Percentiles rank a stretch among this genome's conserved stretches.
These are phyloP conservation scores for Atractosteus spatula DNA, from an alignment of 2,113 vertebrate genomes.

Conservation along the genomic window DNA sequence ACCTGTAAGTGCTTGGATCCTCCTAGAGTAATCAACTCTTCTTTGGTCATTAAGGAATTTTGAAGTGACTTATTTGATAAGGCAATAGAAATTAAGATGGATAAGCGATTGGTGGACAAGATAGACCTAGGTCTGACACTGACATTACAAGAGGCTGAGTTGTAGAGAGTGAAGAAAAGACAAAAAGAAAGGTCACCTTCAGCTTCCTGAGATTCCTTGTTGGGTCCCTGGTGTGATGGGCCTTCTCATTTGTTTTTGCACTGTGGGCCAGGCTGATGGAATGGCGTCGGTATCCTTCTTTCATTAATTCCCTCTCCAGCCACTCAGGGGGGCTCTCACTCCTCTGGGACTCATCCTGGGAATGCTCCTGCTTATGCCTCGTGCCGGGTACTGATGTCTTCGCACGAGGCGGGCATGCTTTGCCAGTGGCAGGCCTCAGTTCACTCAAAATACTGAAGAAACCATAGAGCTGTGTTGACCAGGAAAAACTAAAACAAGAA, in stretches of 20 bases:
- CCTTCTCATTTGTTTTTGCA: conserved; percentile 2
- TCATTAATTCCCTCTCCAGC: conserved; percentile 55
- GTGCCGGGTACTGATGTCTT: conserved; percentile 12
- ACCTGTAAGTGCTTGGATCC: too few species aligned
- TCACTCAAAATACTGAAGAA: conserved; percentile 52
- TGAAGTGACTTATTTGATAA: too few species aligned
- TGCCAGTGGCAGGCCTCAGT: not conserved
- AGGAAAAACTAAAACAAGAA: too few species aligned
- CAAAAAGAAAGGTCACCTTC: conserved; percentile 45
- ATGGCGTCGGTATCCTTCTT: conserved; percentile 39
- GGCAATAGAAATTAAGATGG: too few species aligned
- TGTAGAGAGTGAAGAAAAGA: not conserved
- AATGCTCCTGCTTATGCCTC: not conserved
- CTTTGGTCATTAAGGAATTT: too few species aligned
- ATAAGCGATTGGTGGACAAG: too few species aligned
- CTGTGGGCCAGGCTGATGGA: conserved; percentile 42
- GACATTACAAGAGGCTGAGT: not conserved
- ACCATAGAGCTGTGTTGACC: not conserved
- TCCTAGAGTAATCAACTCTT: too few species aligned
- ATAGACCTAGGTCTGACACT: too few species aligned
- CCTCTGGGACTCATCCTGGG: not conserved
- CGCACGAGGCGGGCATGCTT: not conserved
- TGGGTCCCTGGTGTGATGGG: conserved; percentile 14
- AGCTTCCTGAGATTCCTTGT: conserved; percentile 32
- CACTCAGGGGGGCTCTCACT: conserved; percentile 34